Conservation (phyloP, 2,888 invertebrate species). For the Mesorhabditis belari region DNA sequence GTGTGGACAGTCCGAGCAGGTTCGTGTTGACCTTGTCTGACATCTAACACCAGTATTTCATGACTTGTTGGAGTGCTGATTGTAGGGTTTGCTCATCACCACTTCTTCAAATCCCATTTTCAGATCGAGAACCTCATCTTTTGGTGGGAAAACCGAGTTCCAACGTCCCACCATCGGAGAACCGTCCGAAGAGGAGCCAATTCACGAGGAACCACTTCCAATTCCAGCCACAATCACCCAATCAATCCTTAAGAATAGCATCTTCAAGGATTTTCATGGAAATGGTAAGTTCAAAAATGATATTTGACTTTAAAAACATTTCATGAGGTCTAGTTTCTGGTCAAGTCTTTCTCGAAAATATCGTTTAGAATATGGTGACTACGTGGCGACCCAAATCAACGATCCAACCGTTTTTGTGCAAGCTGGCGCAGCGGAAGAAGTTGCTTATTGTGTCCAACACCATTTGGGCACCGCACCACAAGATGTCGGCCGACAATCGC, state of each 20-base stretch:
- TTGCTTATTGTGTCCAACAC: neutral
- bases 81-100: too few species aligned
- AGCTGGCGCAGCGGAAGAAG: neutral
- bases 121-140: neutral
- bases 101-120: too few species aligned
- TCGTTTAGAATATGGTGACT: neutral
- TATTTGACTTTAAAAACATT: too few species aligned
- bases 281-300: too few species aligned
- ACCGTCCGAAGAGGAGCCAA: too few species aligned
- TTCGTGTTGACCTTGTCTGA: too few species aligned
- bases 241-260: neutral
- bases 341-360: too few species aligned
- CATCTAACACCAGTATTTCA: too few species aligned
- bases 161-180: neutral
- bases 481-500: neutral
- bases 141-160: neutral
- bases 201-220: neutral
- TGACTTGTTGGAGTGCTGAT: neutral
- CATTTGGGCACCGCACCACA: neutral
- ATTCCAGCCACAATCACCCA: neutral
- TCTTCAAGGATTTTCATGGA: too few species aligned
- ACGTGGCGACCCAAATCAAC: neutral
- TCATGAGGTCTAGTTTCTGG: too few species aligned
- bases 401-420: neutral
- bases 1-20: slow-evolving; percentile 9